These are phyloP conservation scores for Eumaeus atala DNA, from an alignment of 1,140 invertebrate genomes.

Conservation along the genomic window DNA sequence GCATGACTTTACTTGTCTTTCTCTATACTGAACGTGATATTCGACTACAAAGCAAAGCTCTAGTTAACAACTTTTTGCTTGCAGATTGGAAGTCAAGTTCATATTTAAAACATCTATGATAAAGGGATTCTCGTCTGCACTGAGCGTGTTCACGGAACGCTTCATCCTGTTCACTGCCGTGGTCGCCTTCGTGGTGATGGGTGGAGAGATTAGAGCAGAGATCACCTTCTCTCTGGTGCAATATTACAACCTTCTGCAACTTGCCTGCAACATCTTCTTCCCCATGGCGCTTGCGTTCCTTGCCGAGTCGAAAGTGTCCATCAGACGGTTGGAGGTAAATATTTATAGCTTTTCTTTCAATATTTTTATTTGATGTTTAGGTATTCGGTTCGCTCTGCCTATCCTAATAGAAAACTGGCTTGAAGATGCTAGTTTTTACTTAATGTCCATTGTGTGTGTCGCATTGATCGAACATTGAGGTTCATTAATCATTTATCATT, in stretches of 20 bases:
- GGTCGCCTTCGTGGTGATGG: constrained; percentile 79
- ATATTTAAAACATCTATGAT: constrained; percentile 82
- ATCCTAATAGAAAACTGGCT: too few relatives aligned
- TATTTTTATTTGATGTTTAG: too few relatives aligned
- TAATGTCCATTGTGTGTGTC: too few relatives aligned
- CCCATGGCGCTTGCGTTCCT: constrained; percentile 77
- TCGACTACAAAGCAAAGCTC: too few relatives aligned
- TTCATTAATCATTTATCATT: too few relatives aligned
- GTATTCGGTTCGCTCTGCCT: too few relatives aligned
- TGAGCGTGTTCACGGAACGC: constrained; percentile 81
- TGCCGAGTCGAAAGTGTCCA: constrained; percentile 78
- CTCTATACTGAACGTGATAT: too few relatives aligned
- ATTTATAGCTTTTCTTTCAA: too few relatives aligned
- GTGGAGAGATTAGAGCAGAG: constrained; percentile 78
- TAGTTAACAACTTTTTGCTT: neutral
- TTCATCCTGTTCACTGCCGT: constrained; percentile 83
- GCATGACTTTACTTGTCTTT: too few relatives aligned
- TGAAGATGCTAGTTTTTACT: too few relatives aligned
- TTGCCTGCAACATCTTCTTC: constrained; percentile 83
- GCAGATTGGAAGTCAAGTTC: constrained; percentile 76
- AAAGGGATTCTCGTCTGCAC: constrained; percentile 80
- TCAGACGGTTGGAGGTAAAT: constrained; percentile 77
- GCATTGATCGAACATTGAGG: too few relatives aligned
- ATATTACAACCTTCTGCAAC: constrained; percentile 82
- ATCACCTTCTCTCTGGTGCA: constrained; percentile 84